Evolutionary conservation across 2,113 vertebrate species (phyloP).

Genomic region (Atrichornis clamosus): DNA sequence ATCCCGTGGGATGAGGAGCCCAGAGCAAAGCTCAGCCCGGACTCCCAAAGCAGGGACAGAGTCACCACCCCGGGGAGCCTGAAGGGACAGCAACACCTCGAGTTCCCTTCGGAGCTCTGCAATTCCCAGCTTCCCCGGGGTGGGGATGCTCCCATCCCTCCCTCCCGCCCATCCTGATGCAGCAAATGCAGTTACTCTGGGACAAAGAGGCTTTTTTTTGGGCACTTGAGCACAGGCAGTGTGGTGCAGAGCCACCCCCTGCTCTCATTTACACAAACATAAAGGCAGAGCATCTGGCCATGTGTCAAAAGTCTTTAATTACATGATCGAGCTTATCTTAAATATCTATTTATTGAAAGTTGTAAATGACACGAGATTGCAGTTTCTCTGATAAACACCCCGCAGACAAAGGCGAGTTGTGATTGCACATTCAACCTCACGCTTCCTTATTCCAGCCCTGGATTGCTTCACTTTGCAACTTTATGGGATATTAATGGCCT

Average conservation of each 20-base stretch:
- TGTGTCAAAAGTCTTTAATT: slow-evolving; percentile 32
- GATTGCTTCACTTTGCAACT: background rate
- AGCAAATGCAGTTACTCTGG: background rate
- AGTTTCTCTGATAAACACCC: background rate
- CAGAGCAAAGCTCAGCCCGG: background rate
- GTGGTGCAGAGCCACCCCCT: background rate
- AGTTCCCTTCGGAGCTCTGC: background rate
- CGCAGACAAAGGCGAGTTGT: background rate
- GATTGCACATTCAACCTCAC: background rate
- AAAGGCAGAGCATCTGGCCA: slow-evolving; percentile 38
- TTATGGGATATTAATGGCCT: background rate
- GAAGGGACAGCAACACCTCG: background rate
- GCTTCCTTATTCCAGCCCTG: background rate
- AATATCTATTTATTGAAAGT: slow-evolving; percentile 34
- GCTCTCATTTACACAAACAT: slow-evolving; percentile 38
- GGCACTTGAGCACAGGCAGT: background rate
- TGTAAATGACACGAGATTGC: background rate
- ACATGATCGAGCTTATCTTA: slow-evolving; percentile 14
- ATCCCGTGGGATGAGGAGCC: background rate
- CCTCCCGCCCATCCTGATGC: background rate
- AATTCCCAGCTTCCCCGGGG: background rate
- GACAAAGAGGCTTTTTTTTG: background rate
- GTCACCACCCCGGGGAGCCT: background rate
- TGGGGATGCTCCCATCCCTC: background rate
- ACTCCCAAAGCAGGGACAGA: background rate